Percentiles rank a stretch among this genome's conserved stretches.
Evolutionary conservation across 2,113 vertebrate species (phyloP).

Genomic region (Capreolus pygargus): DNA sequence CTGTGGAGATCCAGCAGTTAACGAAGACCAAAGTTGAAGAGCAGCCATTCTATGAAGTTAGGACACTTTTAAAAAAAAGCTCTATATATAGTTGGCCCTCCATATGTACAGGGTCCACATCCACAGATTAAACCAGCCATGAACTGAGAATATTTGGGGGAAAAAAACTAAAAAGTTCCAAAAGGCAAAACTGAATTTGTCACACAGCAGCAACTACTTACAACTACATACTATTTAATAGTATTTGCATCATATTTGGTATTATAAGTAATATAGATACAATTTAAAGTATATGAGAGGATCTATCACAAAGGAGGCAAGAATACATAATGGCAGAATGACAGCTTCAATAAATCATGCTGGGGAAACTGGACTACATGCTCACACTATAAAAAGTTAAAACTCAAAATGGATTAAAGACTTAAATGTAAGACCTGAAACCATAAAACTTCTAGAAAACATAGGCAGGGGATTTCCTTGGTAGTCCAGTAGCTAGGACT

Average conservation of each 20-base stretch:
- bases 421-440: not conserved
- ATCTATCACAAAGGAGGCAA: not conserved
- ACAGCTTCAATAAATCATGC: not conserved
- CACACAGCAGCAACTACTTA: not conserved
- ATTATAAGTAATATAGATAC: not conserved
- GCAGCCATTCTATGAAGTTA: not conserved
- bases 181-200: not conserved
- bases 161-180: not conserved
- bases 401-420: not conserved
- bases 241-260: not conserved
- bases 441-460: not conserved
- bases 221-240: not conserved
- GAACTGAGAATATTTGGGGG: not conserved
- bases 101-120: not conserved
- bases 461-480: not conserved
- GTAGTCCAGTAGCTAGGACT: not conserved
- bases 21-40: not conserved
- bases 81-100: not conserved
- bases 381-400: not conserved
- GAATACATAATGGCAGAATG: not conserved
- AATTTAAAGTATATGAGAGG: not conserved
- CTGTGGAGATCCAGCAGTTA: not conserved
- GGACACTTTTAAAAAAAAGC: not conserved
- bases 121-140: not conserved
- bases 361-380: not conserved